These are phyloP conservation scores for Rousettus madagascariensis DNA, from an alignment of 2,797 vertebrate species.

Conservation along the genomic window DNA sequence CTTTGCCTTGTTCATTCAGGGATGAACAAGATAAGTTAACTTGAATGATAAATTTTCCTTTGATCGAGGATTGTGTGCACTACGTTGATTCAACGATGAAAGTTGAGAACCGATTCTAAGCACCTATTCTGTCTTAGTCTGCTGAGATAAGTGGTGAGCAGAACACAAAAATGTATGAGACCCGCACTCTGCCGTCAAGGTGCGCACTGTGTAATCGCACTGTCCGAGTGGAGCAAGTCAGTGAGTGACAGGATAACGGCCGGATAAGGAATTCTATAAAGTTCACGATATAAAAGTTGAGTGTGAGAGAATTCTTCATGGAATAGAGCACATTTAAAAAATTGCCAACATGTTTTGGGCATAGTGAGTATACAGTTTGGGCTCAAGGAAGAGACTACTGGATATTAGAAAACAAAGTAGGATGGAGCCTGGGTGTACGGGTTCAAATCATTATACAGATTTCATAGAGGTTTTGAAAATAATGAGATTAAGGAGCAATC, in stretches of 20 bases:
- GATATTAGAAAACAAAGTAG: not conserved
- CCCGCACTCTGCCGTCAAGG: not conserved
- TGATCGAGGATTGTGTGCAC: not conserved
- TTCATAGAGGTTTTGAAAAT: not conserved
- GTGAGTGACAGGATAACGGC: not conserved
- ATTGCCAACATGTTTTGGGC: not conserved
- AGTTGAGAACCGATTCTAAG: not conserved
- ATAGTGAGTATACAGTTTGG: not conserved
- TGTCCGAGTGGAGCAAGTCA: not conserved
- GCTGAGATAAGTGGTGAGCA: not conserved
- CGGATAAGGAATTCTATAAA: not conserved
- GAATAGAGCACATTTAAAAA: not conserved
- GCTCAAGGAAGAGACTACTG: not conserved
- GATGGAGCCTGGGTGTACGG: not conserved
- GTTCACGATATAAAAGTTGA: not conserved
- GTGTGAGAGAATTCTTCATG: not conserved
- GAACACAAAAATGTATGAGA: not conserved
- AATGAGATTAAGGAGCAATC: not conserved
- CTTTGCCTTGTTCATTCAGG: not conserved
- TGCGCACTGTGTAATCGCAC: not conserved
- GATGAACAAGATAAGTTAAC: not conserved
- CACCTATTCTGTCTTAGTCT: not conserved
- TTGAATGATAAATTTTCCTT: not conserved
- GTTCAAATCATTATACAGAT: not conserved
- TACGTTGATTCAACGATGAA: not conserved